Evolutionary conservation across 2,113 vertebrate genomes (phyloP), one percentile per base, ranked within the genome.

Genomic region (Spilogale gracilis): DNA sequence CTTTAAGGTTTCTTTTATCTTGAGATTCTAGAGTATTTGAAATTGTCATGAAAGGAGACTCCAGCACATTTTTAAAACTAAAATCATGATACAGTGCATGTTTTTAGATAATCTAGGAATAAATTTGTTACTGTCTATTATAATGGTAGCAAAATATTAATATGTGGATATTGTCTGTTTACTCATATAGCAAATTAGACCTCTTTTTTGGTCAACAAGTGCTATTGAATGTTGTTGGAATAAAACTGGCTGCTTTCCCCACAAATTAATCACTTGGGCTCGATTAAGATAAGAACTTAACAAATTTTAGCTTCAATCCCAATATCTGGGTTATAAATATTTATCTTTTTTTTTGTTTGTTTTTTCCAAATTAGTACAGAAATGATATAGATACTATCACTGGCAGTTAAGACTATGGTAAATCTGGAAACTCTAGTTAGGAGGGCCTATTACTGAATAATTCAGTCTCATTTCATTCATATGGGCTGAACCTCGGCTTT

Each of bases 351-450:
- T 27, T 83, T 92, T 85, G 38, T 67, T 80, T 16, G 9, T 5
- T 79, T 20, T 14, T 87, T 96, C 61, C 23, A 95, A 92, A 79
- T 95, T 92, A 86, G 30, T 58, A 95, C 30, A 56, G 38, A 89
- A 61, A 93, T 63, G 20, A 88, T 73, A 78, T 73, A 80, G 13
- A 25, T 82, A 74, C 27, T 92, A 63, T 76, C 69, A 63, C 8
- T 88, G 92, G 95, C 17, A 93, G 58, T 85, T 88, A 94, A 93
- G 43, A 89, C 86, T 95, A 96, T 96, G 58, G 79, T 78, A 88
- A 93, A 80, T 94, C 67, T 84, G 79, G 61, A 92, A 95, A 95
- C 84, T 88, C 61, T 9, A n/a, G 14, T 84, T 73, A 84, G 61
- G 23, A 76, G n/a, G 52, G 91, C 30, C 13, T 92, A 3, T 14